Conservation (phyloP, 2,797 vertebrate genomes). For the Acropternis orthonyx region DNA sequence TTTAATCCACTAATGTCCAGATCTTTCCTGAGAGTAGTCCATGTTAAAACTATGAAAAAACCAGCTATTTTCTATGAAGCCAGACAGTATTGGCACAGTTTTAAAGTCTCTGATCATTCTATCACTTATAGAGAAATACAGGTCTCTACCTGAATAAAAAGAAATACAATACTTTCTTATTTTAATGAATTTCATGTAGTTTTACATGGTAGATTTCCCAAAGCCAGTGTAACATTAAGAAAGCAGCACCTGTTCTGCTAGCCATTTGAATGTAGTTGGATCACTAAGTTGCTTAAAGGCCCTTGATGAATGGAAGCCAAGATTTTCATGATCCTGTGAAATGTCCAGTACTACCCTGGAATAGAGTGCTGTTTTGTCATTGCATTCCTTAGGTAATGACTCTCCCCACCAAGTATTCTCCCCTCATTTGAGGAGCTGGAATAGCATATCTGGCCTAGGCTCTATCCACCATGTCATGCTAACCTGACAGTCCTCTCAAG, state of each 20-base stretch:
- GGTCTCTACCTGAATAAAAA: neutral
- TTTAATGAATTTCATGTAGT: neutral
- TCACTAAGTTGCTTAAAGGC: neutral
- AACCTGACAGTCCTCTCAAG: neutral
- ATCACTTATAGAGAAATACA: neutral
- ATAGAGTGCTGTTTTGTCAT: conserved; percentile 22
- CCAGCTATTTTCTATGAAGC: neutral
- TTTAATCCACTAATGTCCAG: neutral
- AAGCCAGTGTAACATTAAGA: neutral
- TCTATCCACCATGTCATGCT: neutral
- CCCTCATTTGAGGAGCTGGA: neutral
- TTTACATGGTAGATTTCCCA: conserved; percentile 6
- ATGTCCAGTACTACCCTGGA: conserved; percentile 14
- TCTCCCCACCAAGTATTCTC: conserved; percentile 23
- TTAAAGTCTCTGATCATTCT: neutral
- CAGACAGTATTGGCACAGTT: neutral
- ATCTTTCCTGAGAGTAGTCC: neutral
- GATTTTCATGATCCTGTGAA: conserved; percentile 41
- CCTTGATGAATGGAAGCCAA: neutral
- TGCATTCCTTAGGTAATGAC: conserved; percentile 27
- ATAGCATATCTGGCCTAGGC: neutral
- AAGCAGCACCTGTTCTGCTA: conserved; percentile 26
- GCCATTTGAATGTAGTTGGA: neutral
- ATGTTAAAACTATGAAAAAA: neutral
- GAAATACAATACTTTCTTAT: neutral